phyloP scores from a whole-genome alignment of 2,113 vertebrate species.

The Clarias batrachus region DNA sequence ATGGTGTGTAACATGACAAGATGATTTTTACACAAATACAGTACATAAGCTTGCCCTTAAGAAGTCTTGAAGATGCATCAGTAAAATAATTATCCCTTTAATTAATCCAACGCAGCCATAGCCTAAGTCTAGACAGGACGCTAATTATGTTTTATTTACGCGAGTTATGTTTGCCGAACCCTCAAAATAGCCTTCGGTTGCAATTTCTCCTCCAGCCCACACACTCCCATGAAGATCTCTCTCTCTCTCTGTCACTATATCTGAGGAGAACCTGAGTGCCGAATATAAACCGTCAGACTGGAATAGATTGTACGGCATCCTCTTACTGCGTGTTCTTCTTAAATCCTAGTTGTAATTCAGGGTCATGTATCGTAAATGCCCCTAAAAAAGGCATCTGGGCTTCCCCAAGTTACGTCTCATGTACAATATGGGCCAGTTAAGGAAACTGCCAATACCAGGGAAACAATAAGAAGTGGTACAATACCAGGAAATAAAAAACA shows the following conservation, averaged over 20 bases:
- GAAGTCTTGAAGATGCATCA: not conserved
- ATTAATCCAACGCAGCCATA: not conserved
- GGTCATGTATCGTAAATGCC: not conserved
- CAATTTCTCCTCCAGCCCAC: conserved; percentile 40
- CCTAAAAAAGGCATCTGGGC: not conserved
- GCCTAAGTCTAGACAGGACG: conserved; percentile 25
- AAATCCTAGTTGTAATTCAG: not conserved
- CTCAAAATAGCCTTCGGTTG: conserved; percentile 32
- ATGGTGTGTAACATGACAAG: not conserved
- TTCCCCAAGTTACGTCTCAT: not conserved
- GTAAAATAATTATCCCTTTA: not conserved
- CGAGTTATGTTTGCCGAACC: not conserved
- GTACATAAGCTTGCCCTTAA: not conserved
- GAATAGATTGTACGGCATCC: not conserved
- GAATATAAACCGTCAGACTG: not conserved
- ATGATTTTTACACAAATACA: not conserved
- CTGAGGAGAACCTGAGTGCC: conserved; percentile 11
- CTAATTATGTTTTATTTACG: conserved; percentile 36
- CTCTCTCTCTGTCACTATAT: not conserved
- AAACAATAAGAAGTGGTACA: conserved; percentile 4
- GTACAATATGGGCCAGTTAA: not conserved
- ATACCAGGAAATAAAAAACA: conserved; percentile 39
- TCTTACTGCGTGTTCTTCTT: not conserved
- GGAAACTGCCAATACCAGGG: not conserved
- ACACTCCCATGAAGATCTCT: conserved; percentile 35